A percentile compares a stretch with the other conserved stretches of the same genome.
Conservation (phyloP, 2,113 vertebrate species). For the Microcebus murinus region DNA sequence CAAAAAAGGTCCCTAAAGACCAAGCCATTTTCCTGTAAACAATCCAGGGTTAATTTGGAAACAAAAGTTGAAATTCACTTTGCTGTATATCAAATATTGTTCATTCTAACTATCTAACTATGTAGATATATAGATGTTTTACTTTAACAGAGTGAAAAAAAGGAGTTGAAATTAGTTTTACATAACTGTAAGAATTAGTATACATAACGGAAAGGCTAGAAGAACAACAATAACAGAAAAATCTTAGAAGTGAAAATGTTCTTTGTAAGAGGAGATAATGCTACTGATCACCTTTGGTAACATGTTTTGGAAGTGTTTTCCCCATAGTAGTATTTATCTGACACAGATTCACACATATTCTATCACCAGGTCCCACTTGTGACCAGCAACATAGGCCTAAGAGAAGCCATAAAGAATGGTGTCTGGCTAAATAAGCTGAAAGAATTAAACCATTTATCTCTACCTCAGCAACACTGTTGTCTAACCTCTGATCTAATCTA, state of each 20-base stretch:
- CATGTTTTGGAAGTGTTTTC: neutral
- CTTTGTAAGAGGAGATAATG: neutral
- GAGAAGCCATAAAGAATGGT: neutral
- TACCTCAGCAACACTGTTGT: neutral
- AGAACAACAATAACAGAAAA: neutral
- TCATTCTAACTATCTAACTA: too few species aligned
- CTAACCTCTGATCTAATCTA: conserved; percentile 28
- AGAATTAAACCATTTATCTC: conserved; percentile 11
- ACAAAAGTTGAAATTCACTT: conserved; percentile 6
- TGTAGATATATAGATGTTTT: too few species aligned
- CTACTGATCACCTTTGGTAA: neutral
- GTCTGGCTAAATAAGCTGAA: conserved; percentile 5
- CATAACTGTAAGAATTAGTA: neutral
- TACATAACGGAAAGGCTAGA: neutral
- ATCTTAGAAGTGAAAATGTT: neutral
- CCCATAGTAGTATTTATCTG: neutral
- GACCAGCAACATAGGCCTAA: neutral
- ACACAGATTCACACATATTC: neutral
- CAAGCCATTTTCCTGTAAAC: neutral
- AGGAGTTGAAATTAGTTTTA: neutral
- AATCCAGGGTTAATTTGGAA: conserved; percentile 40
- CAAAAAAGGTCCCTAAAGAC: neutral
- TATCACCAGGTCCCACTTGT: neutral
- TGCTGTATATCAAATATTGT: too few species aligned
- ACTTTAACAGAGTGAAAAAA: neutral